Percentiles rank a stretch among this genome's conserved stretches.
Conservation (phyloP, 2,797 vertebrate genomes). For the Sitta carolinensis region DNA sequence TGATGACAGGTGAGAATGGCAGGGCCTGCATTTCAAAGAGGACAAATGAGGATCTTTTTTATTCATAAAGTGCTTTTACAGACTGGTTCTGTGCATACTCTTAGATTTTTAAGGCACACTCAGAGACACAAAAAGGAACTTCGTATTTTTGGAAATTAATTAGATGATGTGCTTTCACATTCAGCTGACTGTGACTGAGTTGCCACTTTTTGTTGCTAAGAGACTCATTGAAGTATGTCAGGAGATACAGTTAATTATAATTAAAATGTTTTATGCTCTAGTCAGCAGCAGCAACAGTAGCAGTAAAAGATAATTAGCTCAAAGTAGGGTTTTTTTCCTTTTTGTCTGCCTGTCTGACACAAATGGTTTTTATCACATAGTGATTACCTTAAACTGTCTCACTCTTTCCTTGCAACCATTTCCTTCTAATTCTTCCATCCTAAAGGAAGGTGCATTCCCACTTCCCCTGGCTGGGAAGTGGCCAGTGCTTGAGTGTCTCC, state of each 20-base stretch:
- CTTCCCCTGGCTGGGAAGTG: not conserved
- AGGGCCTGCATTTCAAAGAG: not conserved
- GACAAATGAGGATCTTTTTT: not conserved
- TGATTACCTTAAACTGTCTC: not conserved
- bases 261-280: not conserved
- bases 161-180: not conserved
- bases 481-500: not conserved
- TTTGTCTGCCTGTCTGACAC: not conserved
- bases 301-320: not conserved
- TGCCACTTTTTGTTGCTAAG: not conserved
- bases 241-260: not conserved
- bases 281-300: not conserved
- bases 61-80: not conserved
- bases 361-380: not conserved
- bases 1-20: slow-evolving; percentile 86
- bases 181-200: not conserved
- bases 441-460: not conserved
- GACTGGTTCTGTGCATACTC: not conserved
- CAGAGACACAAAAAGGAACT: not conserved
- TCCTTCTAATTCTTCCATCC: not conserved
- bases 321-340: not conserved
- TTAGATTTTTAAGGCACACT: not conserved
- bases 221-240: not conserved
- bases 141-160: not conserved
- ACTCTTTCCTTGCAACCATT: not conserved